Evolutionary conservation across 92 coral and sea anemone species (phyloP).

Genomic region (Bergia puertoricense): DNA sequence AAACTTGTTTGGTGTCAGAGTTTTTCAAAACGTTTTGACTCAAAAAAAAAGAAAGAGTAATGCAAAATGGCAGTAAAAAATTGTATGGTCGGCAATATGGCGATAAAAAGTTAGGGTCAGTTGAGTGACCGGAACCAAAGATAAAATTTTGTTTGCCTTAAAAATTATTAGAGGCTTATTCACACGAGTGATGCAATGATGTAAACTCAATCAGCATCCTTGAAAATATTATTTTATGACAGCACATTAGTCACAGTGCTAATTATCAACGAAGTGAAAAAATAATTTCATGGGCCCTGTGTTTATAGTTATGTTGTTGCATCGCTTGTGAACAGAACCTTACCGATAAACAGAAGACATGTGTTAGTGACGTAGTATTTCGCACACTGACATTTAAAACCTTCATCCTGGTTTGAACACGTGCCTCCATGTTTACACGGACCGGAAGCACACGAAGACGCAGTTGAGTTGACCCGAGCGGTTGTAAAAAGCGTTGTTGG

Average conservation of each 20-base stretch:
- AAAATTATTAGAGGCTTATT: too few relatives aligned
- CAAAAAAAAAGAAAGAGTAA: too few relatives aligned
- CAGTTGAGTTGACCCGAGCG: neutral
- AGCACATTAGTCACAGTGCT: neutral
- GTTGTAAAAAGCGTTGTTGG: neutral
- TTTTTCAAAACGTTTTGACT: too few relatives aligned
- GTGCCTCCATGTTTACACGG: conserved; percentile 23
- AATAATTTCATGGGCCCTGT: neutral
- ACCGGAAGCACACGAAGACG: conserved; percentile 11
- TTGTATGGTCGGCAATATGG: too few relatives aligned
- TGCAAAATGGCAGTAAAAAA: too few relatives aligned
- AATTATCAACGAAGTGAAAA: neutral
- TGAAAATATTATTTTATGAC: too few relatives aligned
- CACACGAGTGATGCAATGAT: too few relatives aligned
- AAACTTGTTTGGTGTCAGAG: too few relatives aligned
- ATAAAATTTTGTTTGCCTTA: too few relatives aligned
- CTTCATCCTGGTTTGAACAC: neutral
- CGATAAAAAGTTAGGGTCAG: too few relatives aligned
- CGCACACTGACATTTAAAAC: conserved; percentile 25
- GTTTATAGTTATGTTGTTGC: neutral
- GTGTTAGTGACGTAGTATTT: conserved; percentile 2
- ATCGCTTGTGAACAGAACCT: neutral
- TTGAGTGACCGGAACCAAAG: too few relatives aligned
- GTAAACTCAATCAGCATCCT: too few relatives aligned
- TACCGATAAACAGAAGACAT: conserved; percentile 15